These are phyloP conservation scores for Chironomus tentans DNA, from an alignment of 2,888 invertebrate genomes.

Conservation along the genomic window DNA sequence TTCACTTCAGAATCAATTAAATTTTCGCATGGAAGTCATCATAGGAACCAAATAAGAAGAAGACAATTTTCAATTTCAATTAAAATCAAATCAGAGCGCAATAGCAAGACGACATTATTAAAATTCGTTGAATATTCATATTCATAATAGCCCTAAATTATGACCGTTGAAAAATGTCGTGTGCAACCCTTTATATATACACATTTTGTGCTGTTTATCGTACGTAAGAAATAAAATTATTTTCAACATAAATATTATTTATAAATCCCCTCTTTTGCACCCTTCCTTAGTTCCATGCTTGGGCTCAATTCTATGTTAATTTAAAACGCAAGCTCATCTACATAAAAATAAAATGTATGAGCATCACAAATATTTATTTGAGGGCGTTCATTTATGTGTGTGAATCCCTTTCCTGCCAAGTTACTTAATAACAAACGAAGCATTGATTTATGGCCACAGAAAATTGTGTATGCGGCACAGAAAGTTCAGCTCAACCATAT, in stretches of 20 bases:
- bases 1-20: too few species aligned
- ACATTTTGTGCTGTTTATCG: background rate
- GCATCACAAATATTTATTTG: conserved; percentile 18
- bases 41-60: background rate
- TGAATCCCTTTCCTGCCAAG: background rate
- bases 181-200: conserved; percentile 1
- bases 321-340: conserved; percentile 10
- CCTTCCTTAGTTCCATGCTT: too few species aligned
- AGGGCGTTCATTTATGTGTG: conserved; percentile 15
- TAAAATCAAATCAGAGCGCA: background rate
- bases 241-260: too few species aligned
- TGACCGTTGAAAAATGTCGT: conserved; percentile 13
- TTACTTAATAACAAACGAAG: conserved; percentile 22
- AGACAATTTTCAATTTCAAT: background rate
- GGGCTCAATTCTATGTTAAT: conserved; percentile 5
- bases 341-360: conserved; percentile 10
- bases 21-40: too few species aligned
- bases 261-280: too few species aligned
- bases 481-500: background rate
- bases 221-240: background rate
- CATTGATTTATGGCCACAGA: conserved; percentile 25
- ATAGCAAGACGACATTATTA: background rate
- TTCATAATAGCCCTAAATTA: conserved; percentile 18
- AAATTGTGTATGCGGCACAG: conserved; percentile 1
- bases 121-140: background rate